Base-by-base conservation (phyloP, 2,888 invertebrate genomes). In the Thera britannica region DNA sequence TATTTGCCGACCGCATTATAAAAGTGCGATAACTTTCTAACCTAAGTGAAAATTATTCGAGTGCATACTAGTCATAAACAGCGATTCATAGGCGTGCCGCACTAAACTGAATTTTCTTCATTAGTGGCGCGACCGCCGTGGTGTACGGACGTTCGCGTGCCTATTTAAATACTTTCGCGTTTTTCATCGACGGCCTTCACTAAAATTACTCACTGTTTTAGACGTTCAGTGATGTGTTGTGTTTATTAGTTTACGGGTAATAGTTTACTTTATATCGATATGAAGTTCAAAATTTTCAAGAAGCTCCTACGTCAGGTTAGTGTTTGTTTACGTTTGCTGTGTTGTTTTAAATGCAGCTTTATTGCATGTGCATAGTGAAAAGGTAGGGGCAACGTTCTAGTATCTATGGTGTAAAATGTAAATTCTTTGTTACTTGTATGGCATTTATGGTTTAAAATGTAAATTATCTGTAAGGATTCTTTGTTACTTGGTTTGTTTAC, bases 261-360 rank as follows among this genome's bases (percentile, higher is more conserved):
- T 52, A 57, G 57, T 57, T 61, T 67, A 55, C 34, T 58, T 60
- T 46, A 54, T 23, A 52, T 46, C 34, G 75, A 65, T 41, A 92
- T 93, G 93, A 92, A 92, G 84, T 93, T 93, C 76, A 93, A 89
- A 79, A 79, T 93, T 76, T 90, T 93, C 78, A 93, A 91, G 87
- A 92, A 91, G 75, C 81, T 80, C 68, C 81, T 83, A 69, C 90
- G 84, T 68, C 86, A 89, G 90, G 92, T 92, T 77, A 76, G 87
- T 70, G 64, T 72, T 70, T 59, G 52, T 52, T 35, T 55, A 61
- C 70, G 59, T 58, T 62, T 8, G 44, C 9, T 71, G 72, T 69
- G 62, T 62, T 80, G 75, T 85, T 82, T 63, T 23, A 60, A 9
- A 58, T 62, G 44, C 8, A 46, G 51, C 36, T 38, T 6, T 52